phyloP scores from a whole-genome alignment of 2,888 invertebrate genomes.

The Diaprepes abbreviatus region DNA sequence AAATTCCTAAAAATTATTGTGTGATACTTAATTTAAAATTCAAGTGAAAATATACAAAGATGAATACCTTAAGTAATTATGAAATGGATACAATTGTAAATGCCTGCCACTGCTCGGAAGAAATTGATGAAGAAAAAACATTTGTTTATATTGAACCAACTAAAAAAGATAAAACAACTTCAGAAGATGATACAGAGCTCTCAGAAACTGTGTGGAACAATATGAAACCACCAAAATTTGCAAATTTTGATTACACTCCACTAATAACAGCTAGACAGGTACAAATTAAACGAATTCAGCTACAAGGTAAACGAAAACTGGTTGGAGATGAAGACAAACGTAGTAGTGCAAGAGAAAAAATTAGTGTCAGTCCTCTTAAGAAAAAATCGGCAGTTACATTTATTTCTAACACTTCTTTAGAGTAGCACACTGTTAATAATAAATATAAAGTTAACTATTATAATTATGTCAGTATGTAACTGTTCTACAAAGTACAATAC shows the following conservation, averaged over 20 bases:
- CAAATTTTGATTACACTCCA: conserved; percentile 26
- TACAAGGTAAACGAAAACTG: conserved; percentile 43
- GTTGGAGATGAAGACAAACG: conserved; percentile 38
- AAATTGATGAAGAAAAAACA: conserved; percentile 43
- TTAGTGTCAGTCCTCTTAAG: conserved; percentile 41
- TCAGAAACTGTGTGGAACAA: conserved; percentile 46
- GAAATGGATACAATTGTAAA: conserved; percentile 20
- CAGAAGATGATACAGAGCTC: conserved; percentile 32
- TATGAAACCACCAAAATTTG: conserved; percentile 43
- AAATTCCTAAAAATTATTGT: no score
- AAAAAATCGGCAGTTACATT: conserved; percentile 41
- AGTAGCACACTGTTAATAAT: no score
- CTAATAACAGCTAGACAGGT: conserved; percentile 46
- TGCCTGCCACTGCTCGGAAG: conserved; percentile 33
- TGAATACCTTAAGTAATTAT: not conserved
- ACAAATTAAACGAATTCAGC: conserved; percentile 45
- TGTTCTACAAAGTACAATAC: no score
- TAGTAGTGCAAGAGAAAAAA: conserved; percentile 1
- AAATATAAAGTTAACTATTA: no score
- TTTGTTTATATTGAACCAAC: conserved; percentile 46
- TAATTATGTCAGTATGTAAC: no score
- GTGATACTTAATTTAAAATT: conserved; percentile 12
- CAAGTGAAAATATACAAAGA: not conserved
- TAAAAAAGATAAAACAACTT: conserved; percentile 30
- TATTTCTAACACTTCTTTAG: conserved; percentile 37